These are phyloP conservation scores for Drosophila sechellia DNA, from an alignment of 1,140 invertebrate genomes.

Conservation along the genomic window DNA sequence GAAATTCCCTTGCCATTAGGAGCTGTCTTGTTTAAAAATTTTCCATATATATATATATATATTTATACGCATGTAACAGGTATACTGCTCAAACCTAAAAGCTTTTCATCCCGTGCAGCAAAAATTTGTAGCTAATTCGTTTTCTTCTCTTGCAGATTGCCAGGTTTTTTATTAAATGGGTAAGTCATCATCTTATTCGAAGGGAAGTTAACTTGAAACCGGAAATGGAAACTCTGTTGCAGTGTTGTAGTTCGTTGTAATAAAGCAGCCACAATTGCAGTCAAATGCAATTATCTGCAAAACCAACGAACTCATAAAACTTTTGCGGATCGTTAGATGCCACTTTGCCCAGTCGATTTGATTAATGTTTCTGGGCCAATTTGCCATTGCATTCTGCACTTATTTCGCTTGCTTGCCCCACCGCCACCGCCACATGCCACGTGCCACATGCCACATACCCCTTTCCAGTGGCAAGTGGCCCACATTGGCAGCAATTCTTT, in stretches of 20 bases:
- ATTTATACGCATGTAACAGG: neutral
- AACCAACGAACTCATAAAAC: conserved; percentile 8
- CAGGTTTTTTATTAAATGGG: conserved; percentile 11
- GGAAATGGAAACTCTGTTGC: neutral
- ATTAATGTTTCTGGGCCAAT: conserved; percentile 18
- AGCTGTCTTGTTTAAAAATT: neutral
- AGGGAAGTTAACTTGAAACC: neutral
- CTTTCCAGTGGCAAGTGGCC: conserved; percentile 1
- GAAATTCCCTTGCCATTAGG: neutral
- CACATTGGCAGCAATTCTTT: conserved; percentile 11
- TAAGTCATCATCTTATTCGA: neutral
- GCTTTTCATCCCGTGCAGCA: no score
- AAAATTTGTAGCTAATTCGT: neutral
- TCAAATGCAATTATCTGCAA: conserved; percentile 10
- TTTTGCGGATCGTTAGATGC: conserved; percentile 15
- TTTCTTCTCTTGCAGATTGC: neutral
- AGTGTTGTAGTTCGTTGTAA: neutral
- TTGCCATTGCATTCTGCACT: conserved; percentile 5
- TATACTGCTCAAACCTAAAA: neutral
- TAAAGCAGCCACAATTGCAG: neutral
- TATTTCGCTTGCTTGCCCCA: neutral
- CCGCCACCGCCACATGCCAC: no score
- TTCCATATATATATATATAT: neutral
- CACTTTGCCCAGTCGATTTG: conserved; percentile 8
- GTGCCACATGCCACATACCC: neutral